phyloP scores from a whole-genome alignment of 2,888 invertebrate species.

The Litoditis marina region DNA sequence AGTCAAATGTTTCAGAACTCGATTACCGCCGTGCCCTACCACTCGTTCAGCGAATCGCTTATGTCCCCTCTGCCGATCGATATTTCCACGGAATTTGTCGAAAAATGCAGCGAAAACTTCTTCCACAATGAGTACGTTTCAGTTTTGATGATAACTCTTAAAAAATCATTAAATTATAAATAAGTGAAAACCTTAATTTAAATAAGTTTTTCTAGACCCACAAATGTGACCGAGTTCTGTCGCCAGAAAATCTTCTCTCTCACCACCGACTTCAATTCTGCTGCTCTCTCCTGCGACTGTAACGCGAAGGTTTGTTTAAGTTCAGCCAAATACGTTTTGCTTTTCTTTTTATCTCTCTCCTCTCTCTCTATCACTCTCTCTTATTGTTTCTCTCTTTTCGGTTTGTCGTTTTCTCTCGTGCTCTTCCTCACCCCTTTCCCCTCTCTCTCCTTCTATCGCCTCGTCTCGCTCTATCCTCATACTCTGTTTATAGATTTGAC shows the following conservation, averaged over 20 bases:
- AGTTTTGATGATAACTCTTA: neutral
- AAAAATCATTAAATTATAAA: too few relatives aligned
- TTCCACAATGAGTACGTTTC: conserved; percentile 70
- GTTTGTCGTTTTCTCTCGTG: too few relatives aligned
- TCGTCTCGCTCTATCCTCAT: too few relatives aligned
- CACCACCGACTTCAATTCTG: conserved; percentile 89
- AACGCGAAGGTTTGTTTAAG: conserved; percentile 67
- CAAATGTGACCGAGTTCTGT: conserved; percentile 71
- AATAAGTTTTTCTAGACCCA: conserved; percentile 35
- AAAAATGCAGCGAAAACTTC: conserved; percentile 81
- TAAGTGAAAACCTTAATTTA: too few relatives aligned
- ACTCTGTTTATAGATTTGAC: too few relatives aligned
- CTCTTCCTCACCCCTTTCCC: too few relatives aligned
- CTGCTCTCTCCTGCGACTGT: conserved; percentile 84
- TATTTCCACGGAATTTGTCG: conserved; percentile 76
- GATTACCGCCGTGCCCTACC: conserved; percentile 55
- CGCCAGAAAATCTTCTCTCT: conserved; percentile 85
- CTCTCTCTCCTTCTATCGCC: too few relatives aligned
- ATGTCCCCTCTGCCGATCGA: conserved; percentile 54
- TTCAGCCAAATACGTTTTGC: too few relatives aligned
- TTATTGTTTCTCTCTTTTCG: too few relatives aligned
- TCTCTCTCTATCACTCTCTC: too few relatives aligned
- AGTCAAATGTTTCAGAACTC: conserved; percentile 32
- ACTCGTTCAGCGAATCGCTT: conserved; percentile 46
- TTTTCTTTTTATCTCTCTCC: too few relatives aligned